Conservation (phyloP, 2,797 vertebrate species). For the Pristis pectinata region DNA sequence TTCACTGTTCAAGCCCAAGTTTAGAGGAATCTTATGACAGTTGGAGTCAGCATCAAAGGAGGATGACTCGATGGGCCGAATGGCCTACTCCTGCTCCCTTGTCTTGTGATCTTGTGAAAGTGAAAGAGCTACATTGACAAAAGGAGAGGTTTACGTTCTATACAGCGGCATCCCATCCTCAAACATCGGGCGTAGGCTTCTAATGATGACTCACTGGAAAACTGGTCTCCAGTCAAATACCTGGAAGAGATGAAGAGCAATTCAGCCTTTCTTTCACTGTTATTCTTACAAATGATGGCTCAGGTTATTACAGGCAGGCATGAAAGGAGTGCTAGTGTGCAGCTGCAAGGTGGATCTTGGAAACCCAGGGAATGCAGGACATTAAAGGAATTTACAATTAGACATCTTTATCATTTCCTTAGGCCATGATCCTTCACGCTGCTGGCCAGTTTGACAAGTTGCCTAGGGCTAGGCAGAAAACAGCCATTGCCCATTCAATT, state of each 20-base stretch:
- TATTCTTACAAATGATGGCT: neutral
- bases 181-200: slow-evolving; percentile 95
- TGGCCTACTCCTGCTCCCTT: too few relatives aligned
- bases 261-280: neutral
- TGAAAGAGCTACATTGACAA: neutral
- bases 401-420: neutral
- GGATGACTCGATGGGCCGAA: too few relatives aligned
- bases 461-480: neutral
- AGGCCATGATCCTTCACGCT: neutral
- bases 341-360: neutral
- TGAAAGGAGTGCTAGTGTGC: neutral
- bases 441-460: neutral
- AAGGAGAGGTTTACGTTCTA: slow-evolving; percentile 70
- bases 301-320: neutral
- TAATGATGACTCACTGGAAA: slow-evolving; percentile 94
- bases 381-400: neutral
- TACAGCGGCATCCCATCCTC: slow-evolving; percentile 96
- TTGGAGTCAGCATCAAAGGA: neutral
- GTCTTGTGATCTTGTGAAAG: too few relatives aligned
- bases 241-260: slow-evolving; percentile 44
- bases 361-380: neutral
- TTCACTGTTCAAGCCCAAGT: neutral
- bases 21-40: neutral
- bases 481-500: neutral
- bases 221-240: slow-evolving; percentile 93